Percentiles rank a stretch among this genome's conserved stretches.
Evolutionary conservation across 2,797 vertebrate genomes (phyloP).

Genomic region (Passerculus sandwichensis): DNA sequence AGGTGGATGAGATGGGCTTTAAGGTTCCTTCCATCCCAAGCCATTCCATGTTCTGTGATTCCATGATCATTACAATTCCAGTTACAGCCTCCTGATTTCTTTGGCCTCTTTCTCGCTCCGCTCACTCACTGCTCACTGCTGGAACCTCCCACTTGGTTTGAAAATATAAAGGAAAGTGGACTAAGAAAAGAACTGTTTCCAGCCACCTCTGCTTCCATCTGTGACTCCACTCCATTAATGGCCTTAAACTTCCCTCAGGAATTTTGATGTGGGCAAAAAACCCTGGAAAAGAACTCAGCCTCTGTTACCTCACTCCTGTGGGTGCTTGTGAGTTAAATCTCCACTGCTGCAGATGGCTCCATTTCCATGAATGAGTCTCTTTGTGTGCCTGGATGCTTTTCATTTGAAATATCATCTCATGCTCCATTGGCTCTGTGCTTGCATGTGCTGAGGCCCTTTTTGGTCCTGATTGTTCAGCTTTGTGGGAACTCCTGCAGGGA

Average conservation of each 20-base stretch:
- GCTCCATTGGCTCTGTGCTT: neutral
- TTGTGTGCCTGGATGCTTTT: neutral
- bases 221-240: neutral
- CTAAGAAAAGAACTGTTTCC: neutral
- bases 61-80: neutral
- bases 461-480: neutral
- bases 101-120: accelerated
- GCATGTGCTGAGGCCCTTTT: neutral
- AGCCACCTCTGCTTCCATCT: neutral
- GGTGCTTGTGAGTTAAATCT: neutral
- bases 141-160: neutral
- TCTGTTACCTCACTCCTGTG: neutral
- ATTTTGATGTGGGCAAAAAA: neutral
- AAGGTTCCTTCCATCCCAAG: neutral
- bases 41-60: neutral
- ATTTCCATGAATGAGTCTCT: neutral
- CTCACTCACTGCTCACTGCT: neutral
- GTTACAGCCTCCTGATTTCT: neutral
- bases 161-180: neutral
- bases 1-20: accelerated
- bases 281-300: accelerated
- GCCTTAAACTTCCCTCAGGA: neutral
- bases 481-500: neutral
- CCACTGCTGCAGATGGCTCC: neutral
- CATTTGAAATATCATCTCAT: neutral